Percentiles rank a stretch among this genome's conserved stretches.
These are phyloP conservation scores for Hypsopygia costalis DNA, from an alignment of 2,888 invertebrate genomes.

Conservation along the genomic window DNA sequence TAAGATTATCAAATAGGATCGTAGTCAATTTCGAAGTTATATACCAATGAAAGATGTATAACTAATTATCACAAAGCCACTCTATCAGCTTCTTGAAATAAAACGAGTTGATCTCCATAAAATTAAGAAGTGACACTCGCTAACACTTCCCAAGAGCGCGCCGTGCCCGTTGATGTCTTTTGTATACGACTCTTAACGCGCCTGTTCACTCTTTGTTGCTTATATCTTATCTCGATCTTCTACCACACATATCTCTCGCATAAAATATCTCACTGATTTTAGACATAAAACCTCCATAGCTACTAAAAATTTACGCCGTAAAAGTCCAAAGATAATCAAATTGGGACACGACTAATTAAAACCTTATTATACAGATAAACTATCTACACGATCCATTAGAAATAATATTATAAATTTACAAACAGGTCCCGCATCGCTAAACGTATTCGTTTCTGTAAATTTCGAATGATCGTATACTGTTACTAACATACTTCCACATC, in stretches of 20 bases:
- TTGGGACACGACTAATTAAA: conserved; percentile 9
- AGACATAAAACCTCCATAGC: conserved; percentile 11
- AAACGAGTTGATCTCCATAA: not conserved
- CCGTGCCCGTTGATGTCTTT: conserved; percentile 70
- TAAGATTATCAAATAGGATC: too few species aligned
- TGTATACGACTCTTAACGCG: conserved; percentile 42
- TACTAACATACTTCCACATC: conserved; percentile 49
- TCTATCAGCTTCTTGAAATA: too few species aligned
- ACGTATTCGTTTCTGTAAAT: conserved; percentile 10
- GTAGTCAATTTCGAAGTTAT: too few species aligned
- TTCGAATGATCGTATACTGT: conserved; percentile 22
- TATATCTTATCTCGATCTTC: conserved; percentile 41
- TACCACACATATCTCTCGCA: conserved; percentile 17
- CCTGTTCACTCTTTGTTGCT: conserved; percentile 28
- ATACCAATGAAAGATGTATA: too few species aligned
- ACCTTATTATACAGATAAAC: conserved; percentile 8
- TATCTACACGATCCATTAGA: conserved; percentile 9
- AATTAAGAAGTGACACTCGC: not conserved
- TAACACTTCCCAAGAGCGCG: conserved; percentile 17
- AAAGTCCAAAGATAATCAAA: conserved; percentile 2
- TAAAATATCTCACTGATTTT: conserved; percentile 10
- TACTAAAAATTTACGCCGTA: conserved; percentile 5
- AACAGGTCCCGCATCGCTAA: conserved; percentile 7
- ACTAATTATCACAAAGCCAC: too few species aligned
- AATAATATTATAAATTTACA: conserved; percentile 6